Evolutionary conservation across 2,797 vertebrate genomes (phyloP).

Genomic region (Sebastes trivittatus): DNA sequence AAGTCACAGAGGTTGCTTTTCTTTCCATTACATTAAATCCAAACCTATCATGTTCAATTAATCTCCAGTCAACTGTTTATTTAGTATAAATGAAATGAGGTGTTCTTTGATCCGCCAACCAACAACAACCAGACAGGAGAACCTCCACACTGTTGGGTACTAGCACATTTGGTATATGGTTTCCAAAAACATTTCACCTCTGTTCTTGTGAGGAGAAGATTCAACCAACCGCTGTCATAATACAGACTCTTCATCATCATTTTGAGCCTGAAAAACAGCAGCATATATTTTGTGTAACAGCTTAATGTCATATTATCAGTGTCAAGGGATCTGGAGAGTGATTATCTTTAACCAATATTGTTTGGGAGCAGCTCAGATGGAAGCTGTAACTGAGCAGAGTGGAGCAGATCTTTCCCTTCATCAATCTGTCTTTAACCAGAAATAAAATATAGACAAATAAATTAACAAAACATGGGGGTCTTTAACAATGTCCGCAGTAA

Average conservation of each 20-base stretch:
- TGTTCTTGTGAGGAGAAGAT: slow-evolving; percentile 45
- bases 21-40: neutral
- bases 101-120: slow-evolving; percentile 25
- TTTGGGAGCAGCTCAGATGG: neutral
- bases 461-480: neutral
- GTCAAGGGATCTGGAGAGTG: slow-evolving; percentile 13
- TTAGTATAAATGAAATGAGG: slow-evolving; percentile 1
- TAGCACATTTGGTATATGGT: slow-evolving; percentile 44
- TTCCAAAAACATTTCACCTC: slow-evolving; percentile 65
- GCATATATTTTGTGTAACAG: slow-evolving; percentile 17
- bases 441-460: neutral
- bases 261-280: slow-evolving; percentile 22
- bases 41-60: slow-evolving; percentile 12
- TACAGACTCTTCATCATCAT: slow-evolving; percentile 11
- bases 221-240: slow-evolving; percentile 32
- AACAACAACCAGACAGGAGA: neutral
- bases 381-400: neutral
- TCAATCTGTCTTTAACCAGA: slow-evolving; percentile 2
- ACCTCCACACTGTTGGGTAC: slow-evolving; percentile 29
- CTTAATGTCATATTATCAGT: slow-evolving; percentile 32
- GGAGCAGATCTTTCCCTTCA: neutral
- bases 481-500: neutral
- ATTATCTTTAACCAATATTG: slow-evolving; percentile 24
- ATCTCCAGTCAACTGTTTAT: slow-evolving; percentile 22
- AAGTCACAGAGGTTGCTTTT: slow-evolving; percentile 13